A percentile compares a stretch with the other conserved stretches of the same genome.
Evolutionary conservation across 2,797 vertebrate species (phyloP).

Genomic region (Epinephelus malabaricus): DNA sequence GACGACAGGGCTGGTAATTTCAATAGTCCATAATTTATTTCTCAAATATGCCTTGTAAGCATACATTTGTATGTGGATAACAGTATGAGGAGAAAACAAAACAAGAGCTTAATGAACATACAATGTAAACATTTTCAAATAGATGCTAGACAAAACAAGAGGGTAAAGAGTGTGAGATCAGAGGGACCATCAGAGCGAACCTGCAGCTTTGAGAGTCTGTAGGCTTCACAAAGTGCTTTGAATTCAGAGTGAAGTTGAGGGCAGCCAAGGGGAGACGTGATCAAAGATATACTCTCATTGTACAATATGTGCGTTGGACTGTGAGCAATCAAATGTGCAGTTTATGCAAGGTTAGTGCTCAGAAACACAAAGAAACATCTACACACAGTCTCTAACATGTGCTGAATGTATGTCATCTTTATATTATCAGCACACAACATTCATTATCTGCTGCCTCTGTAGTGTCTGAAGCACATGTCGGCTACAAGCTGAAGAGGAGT

Average conservation of each 20-base stretch:
- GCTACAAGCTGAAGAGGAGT: slow-evolving; percentile 40
- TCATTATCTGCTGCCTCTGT: slow-evolving; percentile 43
- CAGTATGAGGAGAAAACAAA: slow-evolving; percentile 34
- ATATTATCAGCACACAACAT: slow-evolving; percentile 36
- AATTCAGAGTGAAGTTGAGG: slow-evolving; percentile 41
- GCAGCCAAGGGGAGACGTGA: slow-evolving; percentile 7
- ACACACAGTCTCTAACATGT: slow-evolving; percentile 15
- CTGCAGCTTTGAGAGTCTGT: slow-evolving; percentile 51
- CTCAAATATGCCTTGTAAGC: slow-evolving; percentile 70
- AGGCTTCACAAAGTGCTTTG: slow-evolving; percentile 75
- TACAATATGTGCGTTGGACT: slow-evolving; percentile 64
- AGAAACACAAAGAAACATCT: slow-evolving; percentile 42
- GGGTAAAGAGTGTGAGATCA: slow-evolving; percentile 8
- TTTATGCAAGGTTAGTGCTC: slow-evolving; percentile 61
- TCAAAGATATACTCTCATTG: slow-evolving; percentile 24
- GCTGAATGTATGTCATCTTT: slow-evolving; percentile 16
- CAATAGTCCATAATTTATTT: slow-evolving; percentile 79
- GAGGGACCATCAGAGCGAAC: slow-evolving; percentile 14
- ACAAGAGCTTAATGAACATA: slow-evolving; percentile 33
- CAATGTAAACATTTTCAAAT: slow-evolving; percentile 75
- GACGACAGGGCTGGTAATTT: slow-evolving; percentile 18
- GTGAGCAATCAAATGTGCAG: slow-evolving; percentile 67
- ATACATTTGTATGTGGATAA: slow-evolving; percentile 54
- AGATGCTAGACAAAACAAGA: slow-evolving; percentile 40
- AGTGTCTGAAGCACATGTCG: slow-evolving; percentile 35